These are phyloP conservation scores for Chrysogorgia sp. DNA, from an alignment of 92 coral and sea anemone genomes.

Conservation along the genomic window DNA sequence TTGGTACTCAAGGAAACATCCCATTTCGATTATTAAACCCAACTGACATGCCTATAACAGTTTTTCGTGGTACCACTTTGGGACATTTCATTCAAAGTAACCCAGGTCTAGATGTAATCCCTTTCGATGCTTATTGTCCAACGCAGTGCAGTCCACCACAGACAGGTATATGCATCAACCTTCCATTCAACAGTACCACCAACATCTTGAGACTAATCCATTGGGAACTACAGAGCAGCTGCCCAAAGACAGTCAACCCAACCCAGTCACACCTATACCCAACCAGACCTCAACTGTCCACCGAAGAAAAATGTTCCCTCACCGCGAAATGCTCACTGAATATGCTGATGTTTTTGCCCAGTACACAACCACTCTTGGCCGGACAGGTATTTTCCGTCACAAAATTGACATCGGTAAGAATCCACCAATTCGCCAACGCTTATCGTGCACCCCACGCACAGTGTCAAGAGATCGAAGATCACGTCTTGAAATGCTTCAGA, in stretches of 20 bases:
- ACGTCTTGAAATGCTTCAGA: conserved; percentile 39
- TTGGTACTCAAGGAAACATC: neutral
- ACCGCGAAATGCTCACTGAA: neutral
- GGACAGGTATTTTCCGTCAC: conserved; percentile 33
- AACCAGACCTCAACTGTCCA: neutral
- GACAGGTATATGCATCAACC: neutral
- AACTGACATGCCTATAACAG: conserved; percentile 33
- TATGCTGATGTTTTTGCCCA: conserved; percentile 27
- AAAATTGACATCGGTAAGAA: conserved; percentile 24
- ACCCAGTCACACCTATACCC: conserved; percentile 1
- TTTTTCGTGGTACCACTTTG: conserved; percentile 18
- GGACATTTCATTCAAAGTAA: neutral
- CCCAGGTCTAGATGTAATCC: too few species aligned
- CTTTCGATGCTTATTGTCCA: too few species aligned
- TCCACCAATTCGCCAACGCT: conserved; percentile 31
- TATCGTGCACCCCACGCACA: conserved; percentile 31
- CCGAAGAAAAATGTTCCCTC: neutral
- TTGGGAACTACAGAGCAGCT: too few species aligned
- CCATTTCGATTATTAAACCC: conserved; percentile 41
- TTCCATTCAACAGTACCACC: neutral
- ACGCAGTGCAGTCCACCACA: neutral
- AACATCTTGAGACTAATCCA: too few species aligned
- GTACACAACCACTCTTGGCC: conserved; percentile 26
- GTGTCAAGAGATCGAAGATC: conserved; percentile 15
- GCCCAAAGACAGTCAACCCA: neutral